phyloP scores from a whole-genome alignment of 2,888 invertebrate species.

The Zootermopsis nevadensis region DNA sequence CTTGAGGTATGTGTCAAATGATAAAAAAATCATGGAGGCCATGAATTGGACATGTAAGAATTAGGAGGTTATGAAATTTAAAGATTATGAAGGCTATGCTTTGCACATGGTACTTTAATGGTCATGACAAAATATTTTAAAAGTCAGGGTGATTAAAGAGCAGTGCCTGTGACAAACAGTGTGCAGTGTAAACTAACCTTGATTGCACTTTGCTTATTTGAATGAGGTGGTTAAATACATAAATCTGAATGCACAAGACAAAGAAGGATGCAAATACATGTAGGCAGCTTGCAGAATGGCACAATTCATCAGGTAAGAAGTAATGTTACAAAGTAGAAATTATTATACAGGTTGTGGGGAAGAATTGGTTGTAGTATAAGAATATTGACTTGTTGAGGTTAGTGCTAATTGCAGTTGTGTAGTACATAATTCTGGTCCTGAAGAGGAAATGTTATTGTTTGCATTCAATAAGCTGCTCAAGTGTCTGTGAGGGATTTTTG shows the following conservation, averaged over 20 bases:
- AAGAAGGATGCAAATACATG: background rate
- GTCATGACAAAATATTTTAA: too few species aligned
- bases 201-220: too few species aligned
- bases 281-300: background rate
- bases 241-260: background rate
- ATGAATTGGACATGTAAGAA: too few species aligned
- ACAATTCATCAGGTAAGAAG: background rate
- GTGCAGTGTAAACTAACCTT: too few species aligned
- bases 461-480: background rate
- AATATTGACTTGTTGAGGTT: background rate
- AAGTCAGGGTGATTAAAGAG: background rate
- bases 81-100: too few species aligned
- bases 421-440: background rate
- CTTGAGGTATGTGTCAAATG: too few species aligned
- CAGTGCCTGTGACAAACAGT: background rate
- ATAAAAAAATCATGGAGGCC: too few species aligned
- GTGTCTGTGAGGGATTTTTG: slow-evolving; percentile 4
- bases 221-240: background rate
- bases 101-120: too few species aligned
- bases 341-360: background rate
- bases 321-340: background rate
- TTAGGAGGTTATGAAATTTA: too few species aligned
- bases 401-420: background rate
- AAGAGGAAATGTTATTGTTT: background rate
- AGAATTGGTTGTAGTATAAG: background rate